Percentiles rank a stretch among this genome's conserved stretches.
phyloP scores from a whole-genome alignment of 2,888 invertebrate genomes.

The Oegoconia quadripuncta region DNA sequence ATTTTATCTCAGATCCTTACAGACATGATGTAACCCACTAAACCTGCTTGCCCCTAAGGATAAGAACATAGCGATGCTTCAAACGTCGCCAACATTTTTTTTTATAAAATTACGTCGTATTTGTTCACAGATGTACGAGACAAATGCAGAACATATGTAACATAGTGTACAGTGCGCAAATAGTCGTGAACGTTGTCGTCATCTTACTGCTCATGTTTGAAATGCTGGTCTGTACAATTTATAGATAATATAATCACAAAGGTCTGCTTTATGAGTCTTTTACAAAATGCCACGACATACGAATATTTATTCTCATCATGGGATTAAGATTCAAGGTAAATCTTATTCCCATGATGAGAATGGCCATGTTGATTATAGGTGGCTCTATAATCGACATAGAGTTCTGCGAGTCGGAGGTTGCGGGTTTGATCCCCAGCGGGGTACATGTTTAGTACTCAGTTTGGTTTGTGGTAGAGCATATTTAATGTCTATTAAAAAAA shows the following conservation, averaged over 20 bases:
- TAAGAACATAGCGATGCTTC: too few relatives aligned
- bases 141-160: constrained; percentile 30
- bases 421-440: too few relatives aligned
- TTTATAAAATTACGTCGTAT: not conserved
- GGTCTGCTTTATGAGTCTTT: not conserved
- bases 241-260: not conserved
- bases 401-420: too few relatives aligned
- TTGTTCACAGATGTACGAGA: constrained; percentile 17
- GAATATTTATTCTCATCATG: not conserved
- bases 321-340: too few relatives aligned
- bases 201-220: constrained; percentile 30
- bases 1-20: not conserved
- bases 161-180: constrained; percentile 34
- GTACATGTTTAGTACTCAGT: too few relatives aligned
- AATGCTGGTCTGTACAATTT: constrained; percentile 29
- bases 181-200: constrained; percentile 31
- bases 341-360: too few relatives aligned
- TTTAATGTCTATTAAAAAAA: too few relatives aligned
- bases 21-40: too few relatives aligned
- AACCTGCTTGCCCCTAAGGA: too few relatives aligned
- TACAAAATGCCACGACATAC: not conserved
- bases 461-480: too few relatives aligned
- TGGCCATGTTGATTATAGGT: too few relatives aligned
- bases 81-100: not conserved
- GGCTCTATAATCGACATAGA: too few relatives aligned